Percentiles rank a stretch among this genome's conserved stretches.
Evolutionary conservation across 2,797 vertebrate species (phyloP).

Genomic region (Phrynocephalus guinanensis): DNA sequence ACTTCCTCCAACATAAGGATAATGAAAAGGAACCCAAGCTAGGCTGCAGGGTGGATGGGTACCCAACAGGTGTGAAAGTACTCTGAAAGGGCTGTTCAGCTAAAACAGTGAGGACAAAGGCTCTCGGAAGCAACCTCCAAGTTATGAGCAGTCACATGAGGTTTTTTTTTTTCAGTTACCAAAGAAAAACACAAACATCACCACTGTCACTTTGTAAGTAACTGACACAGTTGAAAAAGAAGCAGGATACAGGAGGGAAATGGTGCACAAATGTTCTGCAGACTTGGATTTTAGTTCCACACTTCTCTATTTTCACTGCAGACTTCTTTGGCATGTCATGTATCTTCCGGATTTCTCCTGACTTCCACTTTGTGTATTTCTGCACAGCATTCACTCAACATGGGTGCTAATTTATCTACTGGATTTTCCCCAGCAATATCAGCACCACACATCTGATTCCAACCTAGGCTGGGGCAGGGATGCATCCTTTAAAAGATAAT

Average conservation of each 20-base stretch:
- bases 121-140: not conserved
- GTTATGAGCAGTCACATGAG: not conserved
- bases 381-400: not conserved
- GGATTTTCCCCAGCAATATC: not conserved
- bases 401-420: not conserved
- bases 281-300: not conserved
- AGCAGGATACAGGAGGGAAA: not conserved
- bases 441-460: not conserved
- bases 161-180: not conserved
- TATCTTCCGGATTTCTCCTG: not conserved
- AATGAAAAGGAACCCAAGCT: not conserved
- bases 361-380: not conserved
- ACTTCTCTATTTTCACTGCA: not conserved
- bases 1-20: not conserved
- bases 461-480: too few relatives aligned
- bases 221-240: not conserved
- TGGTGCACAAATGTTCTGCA: not conserved
- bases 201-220: too few relatives aligned
- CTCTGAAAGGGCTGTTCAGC: not conserved
- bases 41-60: not conserved
- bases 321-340: too few relatives aligned
- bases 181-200: not conserved
- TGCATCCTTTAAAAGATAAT: not conserved
- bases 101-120: not conserved
- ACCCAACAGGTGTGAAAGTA: not conserved